Evolutionary conservation across 2,888 invertebrate genomes (phyloP).

Genomic region (Anticlea derivata): DNA sequence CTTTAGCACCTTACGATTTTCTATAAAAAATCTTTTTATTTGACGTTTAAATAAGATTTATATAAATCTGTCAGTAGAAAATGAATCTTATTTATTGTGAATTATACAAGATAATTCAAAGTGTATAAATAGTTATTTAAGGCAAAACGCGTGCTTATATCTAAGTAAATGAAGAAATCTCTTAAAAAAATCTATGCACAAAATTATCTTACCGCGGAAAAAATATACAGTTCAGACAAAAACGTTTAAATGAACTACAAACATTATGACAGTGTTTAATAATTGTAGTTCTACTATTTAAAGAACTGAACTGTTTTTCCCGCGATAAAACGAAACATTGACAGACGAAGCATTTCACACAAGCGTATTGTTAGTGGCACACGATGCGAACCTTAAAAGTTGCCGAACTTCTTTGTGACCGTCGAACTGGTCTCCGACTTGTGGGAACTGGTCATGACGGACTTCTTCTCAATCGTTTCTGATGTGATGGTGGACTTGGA

Average conservation of each 20-base stretch:
- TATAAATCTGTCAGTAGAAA: constrained; percentile 20
- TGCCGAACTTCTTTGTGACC: constrained; percentile 82
- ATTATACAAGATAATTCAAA: constrained; percentile 12
- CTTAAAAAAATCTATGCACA: constrained; percentile 14
- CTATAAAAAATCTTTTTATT: constrained; percentile 22
- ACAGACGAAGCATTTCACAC: constrained; percentile 31
- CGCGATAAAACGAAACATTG: constrained; percentile 26
- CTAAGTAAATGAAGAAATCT: constrained; percentile 15
- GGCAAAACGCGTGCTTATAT: constrained; percentile 23
- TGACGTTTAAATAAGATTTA: constrained; percentile 21
- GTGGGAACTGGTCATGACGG: constrained; percentile 86
- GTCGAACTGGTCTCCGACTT: constrained; percentile 83
- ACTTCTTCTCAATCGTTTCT: constrained; percentile 87
- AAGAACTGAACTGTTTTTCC: too few relatives aligned
- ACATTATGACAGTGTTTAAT: too few relatives aligned
- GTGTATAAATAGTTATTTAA: constrained; percentile 22
- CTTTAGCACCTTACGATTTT: constrained; percentile 36
- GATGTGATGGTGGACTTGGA: constrained; percentile 87
- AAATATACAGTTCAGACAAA: background rate
- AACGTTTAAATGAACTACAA: too few relatives aligned
- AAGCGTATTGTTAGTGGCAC: constrained; percentile 13
- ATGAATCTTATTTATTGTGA: background rate
- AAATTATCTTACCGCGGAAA: constrained; percentile 7
- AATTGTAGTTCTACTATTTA: too few relatives aligned
- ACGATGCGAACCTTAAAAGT: constrained; percentile 60